These are phyloP conservation scores for Melanotus villosus DNA, from an alignment of 2,888 invertebrate species.

Conservation along the genomic window DNA sequence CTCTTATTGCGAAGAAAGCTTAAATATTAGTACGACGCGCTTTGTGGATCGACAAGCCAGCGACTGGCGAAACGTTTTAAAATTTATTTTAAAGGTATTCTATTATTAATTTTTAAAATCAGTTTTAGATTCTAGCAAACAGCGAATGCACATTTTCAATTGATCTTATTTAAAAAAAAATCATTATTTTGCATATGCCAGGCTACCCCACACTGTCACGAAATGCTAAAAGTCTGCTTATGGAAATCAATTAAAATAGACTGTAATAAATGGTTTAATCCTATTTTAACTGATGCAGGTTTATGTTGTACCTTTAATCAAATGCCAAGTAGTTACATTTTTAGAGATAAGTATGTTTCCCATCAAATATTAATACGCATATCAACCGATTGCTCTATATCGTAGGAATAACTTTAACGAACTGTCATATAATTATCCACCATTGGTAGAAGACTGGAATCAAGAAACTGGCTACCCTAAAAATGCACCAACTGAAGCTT, in stretches of 20 bases:
- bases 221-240: constrained; percentile 80
- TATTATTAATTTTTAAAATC: too few relatives aligned
- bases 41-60: too few relatives aligned
- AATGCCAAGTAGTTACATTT: constrained; percentile 69
- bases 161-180: too few relatives aligned
- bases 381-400: background rate
- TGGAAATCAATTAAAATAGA: constrained; percentile 76
- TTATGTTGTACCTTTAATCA: constrained; percentile 89
- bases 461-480: constrained; percentile 77
- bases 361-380: background rate
- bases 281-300: constrained; percentile 86
- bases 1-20: too few relatives aligned
- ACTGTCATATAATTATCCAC: constrained; percentile 18
- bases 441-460: constrained; percentile 76
- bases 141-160: too few relatives aligned
- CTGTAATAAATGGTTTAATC: constrained; percentile 81
- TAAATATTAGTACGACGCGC: too few relatives aligned
- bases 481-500: constrained; percentile 46
- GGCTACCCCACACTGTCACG: too few relatives aligned
- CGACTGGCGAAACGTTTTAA: too few relatives aligned
- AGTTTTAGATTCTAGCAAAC: too few relatives aligned
- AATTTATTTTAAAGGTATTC: too few relatives aligned
- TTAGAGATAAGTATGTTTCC: constrained; percentile 9
- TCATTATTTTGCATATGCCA: too few relatives aligned
- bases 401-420: constrained; percentile 2